Evolutionary conservation across 1,140 invertebrate genomes (phyloP).

Genomic region (Lasaia peninsularis): DNA sequence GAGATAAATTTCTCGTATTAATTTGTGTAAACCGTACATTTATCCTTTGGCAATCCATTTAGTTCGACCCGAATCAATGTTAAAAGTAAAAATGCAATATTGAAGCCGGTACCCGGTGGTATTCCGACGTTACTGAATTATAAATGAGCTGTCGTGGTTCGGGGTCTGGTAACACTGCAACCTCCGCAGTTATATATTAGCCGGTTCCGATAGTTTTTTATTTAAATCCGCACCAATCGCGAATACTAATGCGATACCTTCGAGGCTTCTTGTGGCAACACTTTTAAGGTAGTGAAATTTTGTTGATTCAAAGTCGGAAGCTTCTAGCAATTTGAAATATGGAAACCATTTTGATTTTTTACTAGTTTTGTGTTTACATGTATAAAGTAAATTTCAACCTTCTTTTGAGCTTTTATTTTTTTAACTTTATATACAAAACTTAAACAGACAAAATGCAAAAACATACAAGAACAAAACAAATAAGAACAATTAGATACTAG

Average conservation of each 20-base stretch:
- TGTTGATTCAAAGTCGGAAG: too few species aligned
- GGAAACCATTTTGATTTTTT: too few species aligned
- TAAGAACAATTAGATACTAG: too few species aligned
- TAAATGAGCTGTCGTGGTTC: constrained; percentile 2
- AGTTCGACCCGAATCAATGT: constrained; percentile 8
- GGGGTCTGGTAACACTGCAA: constrained; percentile 1
- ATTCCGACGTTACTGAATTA: constrained; percentile 7
- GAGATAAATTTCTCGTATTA: neutral
- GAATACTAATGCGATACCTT: neutral
- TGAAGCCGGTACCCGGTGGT: constrained; percentile 5
- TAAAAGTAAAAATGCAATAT: constrained; percentile 13
- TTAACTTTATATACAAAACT: too few species aligned
- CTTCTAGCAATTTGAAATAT: too few species aligned
- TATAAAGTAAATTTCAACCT: too few species aligned
- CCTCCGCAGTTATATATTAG: constrained; percentile 11
- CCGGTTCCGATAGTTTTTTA: constrained; percentile 9
- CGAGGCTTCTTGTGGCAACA: neutral
- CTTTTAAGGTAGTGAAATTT: neutral
- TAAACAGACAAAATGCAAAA: too few species aligned
- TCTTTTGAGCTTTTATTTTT: too few species aligned
- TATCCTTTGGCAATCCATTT: neutral
- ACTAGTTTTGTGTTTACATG: too few species aligned
- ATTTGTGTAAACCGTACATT: neutral
- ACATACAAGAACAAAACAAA: too few species aligned
- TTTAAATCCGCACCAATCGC: neutral